Evolutionary conservation across 2,113 vertebrate species (phyloP).

Genomic region (Anguilla japonica): DNA sequence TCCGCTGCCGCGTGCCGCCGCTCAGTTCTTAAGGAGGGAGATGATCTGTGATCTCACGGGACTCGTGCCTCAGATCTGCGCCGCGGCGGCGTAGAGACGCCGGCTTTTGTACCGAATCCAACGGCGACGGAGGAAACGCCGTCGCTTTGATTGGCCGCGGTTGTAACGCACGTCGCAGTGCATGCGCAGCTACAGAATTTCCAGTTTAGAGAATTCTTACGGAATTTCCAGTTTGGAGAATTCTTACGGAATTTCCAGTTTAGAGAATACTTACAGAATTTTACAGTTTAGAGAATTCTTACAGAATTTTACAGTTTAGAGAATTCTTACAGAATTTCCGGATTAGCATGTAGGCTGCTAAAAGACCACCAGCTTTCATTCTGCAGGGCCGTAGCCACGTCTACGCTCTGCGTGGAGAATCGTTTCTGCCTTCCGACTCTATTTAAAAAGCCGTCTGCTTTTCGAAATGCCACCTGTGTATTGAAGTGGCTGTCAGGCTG

Average conservation of each 20-base stretch:
- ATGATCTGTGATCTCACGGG: background rate
- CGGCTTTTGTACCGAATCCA: background rate
- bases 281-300: background rate
- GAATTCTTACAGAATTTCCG: no score
- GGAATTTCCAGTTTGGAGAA: background rate
- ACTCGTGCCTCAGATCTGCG: background rate
- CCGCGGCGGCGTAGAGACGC: background rate
- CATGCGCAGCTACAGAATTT: background rate
- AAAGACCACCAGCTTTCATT: background rate
- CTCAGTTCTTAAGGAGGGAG: background rate
- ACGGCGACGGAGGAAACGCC: background rate
- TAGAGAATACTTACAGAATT: background rate
- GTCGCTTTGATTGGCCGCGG: background rate
- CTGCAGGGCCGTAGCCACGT: background rate
- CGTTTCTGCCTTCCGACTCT: background rate
- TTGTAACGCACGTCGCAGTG: no score
- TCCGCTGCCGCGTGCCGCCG: background rate
- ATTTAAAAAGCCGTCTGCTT: background rate
- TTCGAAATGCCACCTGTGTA: constrained; percentile 5
- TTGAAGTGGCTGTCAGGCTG: background rate
- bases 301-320: no score
- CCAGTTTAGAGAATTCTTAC: background rate
- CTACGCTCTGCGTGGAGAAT: background rate
- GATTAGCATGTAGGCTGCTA: background rate
- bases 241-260: no score